Evolutionary conservation across 2,888 invertebrate genomes (phyloP), one percentile per base, ranked within the genome.

Genomic region (Hylaea fasciaria): DNA sequence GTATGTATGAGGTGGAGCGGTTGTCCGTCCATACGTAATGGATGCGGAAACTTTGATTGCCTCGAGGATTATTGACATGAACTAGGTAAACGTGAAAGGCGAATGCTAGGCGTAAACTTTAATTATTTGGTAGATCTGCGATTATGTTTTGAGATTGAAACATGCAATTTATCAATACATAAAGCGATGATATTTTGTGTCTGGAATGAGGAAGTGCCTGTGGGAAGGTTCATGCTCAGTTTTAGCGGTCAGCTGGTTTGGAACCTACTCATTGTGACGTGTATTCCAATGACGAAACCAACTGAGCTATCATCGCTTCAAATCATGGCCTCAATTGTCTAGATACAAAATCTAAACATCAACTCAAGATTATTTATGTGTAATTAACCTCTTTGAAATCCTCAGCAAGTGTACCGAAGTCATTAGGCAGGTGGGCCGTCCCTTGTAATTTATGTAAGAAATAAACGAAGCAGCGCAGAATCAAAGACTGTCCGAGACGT

Each of bases 1-100:
- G 44, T 40, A 56, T 52, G 54, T 52, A 45, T 50, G 45, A 47
- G 50, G 39, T 12, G 11, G 10, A 49, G 41, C 40, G 41, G 11
- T 39, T 55, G 50, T 46, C 64, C 57, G 55, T 54, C 50, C 65
- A 68, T 68, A 65, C 65, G 65, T 68, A 51, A 68, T 68, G 65
- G 59, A 65, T 68, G 67, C 61, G 65, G 54, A 54, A 68, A 68
- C 58, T 65, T 68, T 68, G 67, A 68, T 68, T 68, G 67, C 54
- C 59, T 63, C 49, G 37, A 29, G 53, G 61, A 54, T 62, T 62
- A 66, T 61, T 61, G 55, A 63, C 43, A 63, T 61, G 61, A 50
- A 57, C 56, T n/a, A n/a, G 28, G n/a, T 44, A 44, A 3, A 37
- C 2, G 37, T 37, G 37, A 37, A 37, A 5, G 11, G 11, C 10